phyloP scores from a whole-genome alignment of 2,113 vertebrate genomes.

The Eclectus roratus region DNA sequence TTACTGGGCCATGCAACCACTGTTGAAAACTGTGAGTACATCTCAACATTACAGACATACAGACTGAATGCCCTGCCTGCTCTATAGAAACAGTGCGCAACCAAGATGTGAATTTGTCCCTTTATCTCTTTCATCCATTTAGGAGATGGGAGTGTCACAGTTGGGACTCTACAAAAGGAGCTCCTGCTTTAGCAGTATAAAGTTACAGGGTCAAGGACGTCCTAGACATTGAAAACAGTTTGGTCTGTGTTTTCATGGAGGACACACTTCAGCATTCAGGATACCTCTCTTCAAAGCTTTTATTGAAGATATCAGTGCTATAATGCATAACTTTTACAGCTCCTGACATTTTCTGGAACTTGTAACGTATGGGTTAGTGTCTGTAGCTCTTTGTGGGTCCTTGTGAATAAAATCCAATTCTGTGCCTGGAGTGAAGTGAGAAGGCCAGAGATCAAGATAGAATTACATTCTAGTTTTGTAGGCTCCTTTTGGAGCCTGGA shows the following conservation, averaged over 20 bases:
- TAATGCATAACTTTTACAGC: not conserved
- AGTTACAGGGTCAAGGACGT: not conserved
- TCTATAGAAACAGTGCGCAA: not conserved
- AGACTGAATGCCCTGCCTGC: not conserved
- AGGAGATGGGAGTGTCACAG: not conserved
- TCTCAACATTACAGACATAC: not conserved
- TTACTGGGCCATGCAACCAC: not conserved
- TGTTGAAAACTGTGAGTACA: not conserved
- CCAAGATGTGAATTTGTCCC: not conserved
- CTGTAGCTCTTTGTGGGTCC: not conserved
- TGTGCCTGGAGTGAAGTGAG: not conserved
- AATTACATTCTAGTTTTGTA: not conserved
- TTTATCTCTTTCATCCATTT: not conserved
- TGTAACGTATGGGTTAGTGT: not conserved
- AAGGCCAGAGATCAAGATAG: not conserved
- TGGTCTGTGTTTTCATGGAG: not conserved
- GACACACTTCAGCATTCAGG: not conserved
- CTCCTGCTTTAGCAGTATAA: not conserved
- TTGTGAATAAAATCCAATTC: not conserved
- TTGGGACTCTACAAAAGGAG: not conserved
- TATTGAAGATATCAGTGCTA: not conserved
- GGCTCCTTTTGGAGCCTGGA: not conserved
- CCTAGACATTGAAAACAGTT: not conserved
- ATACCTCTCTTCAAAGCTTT: not conserved
- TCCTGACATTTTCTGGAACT: not conserved